Conservation (phyloP, 2,797 vertebrate genomes). For the Acanthis flammea region DNA sequence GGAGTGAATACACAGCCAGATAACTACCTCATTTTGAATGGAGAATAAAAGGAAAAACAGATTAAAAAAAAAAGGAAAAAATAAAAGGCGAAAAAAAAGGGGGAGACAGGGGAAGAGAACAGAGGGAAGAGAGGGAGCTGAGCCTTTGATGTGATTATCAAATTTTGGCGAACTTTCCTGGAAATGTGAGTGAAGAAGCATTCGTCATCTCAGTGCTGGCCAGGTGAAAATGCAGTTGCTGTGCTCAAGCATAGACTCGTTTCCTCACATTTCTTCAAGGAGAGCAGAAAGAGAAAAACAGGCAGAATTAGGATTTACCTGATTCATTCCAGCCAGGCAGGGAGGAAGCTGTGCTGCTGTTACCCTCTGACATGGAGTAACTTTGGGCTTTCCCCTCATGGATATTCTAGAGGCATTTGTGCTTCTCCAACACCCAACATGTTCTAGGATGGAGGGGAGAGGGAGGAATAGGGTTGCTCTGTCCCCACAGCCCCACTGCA, state of each 20-base stretch:
- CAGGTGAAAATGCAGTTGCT: neutral
- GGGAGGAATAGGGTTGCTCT: accelerated
- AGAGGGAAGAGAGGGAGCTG: neutral
- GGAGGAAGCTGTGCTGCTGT: neutral
- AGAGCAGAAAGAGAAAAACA: neutral
- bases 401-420: neutral
- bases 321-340: neutral
- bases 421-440: neutral
- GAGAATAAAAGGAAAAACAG: neutral
- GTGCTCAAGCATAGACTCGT: neutral
- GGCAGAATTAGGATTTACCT: neutral
- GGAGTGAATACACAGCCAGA: neutral
- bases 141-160: neutral
- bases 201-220: neutral
- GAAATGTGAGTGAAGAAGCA: neutral
- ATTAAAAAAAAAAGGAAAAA: accelerated
- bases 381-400: neutral
- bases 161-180: neutral
- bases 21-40: neutral
- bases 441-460: neutral
- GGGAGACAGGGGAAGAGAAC: accelerated
- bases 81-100: accelerated
- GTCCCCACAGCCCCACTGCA: neutral
- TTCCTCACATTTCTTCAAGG: neutral
- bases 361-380: neutral